Base-by-base conservation (phyloP, 2,888 invertebrate genomes). In the Diaprepes abbreviatus region DNA sequence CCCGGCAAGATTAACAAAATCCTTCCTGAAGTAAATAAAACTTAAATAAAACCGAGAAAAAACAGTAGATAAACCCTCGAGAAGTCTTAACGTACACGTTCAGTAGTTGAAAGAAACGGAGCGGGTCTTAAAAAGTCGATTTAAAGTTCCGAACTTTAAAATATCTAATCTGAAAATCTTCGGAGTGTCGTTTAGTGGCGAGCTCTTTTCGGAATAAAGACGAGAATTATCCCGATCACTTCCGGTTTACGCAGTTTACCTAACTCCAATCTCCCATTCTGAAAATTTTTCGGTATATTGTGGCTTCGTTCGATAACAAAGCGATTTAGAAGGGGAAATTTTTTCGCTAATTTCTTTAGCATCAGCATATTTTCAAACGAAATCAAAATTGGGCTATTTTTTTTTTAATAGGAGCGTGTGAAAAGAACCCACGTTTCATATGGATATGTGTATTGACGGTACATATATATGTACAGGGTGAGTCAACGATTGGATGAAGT, bases 81-180 rank as follows among this genome's bases (percentile, higher is more conserved):
- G 64, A 70, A 60, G 38, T 59, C 50, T 48, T 70, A 70, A 66
- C 60, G 66, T 66, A 60, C 48, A 57, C 70, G 66, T 70, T 65
- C 43, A 60, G 65, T 60, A 70, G 70, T 57, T 62, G 43, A 66
- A 70, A 65, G 65, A 65, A 45, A 36, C 59, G 74, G 72, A 73
- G 72, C 73, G 74, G 74, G 77, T 76, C 78, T 76, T 79, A 81
- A 80, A 81, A 81, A 81, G 81, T 81, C 81, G 81, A 82, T 82
- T 82, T 81, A 81, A 78, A 79, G 79, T 80, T 79, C 76, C 62
- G 50, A 66, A 70, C 58, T 65, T 54, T 60, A 65, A 80, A 81
- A 82, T 81, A 83, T 82, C 81, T 82, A 81, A 83, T 82, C 82
- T 81, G n/a, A 78, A 79, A 79, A 70, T 81, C 82, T 81, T 82